phyloP scores from a whole-genome alignment of 2,113 vertebrate species.

The Podiceps cristatus region DNA sequence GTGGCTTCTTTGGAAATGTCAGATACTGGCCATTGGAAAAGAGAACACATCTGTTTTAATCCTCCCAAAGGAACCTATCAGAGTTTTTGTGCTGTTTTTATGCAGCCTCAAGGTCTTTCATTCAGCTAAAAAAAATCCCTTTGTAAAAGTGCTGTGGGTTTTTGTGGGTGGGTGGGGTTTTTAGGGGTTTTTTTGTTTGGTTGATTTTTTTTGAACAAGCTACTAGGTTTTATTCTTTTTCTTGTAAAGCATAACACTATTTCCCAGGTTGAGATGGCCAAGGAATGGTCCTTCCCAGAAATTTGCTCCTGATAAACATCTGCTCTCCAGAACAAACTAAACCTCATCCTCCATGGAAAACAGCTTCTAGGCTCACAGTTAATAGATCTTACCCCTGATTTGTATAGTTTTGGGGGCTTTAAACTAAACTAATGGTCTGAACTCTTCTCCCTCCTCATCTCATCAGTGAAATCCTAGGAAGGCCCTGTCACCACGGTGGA shows the following conservation, averaged over 20 bases:
- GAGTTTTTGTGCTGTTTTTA: background rate
- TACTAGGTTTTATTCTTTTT: background rate
- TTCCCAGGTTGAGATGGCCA: constrained; percentile 8
- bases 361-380: background rate
- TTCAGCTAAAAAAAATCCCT: background rate
- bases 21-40: background rate
- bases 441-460: background rate
- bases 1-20: background rate
- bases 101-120: background rate
- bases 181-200: background rate
- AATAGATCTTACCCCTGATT: background rate
- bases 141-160: background rate
- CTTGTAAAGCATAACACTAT: background rate
- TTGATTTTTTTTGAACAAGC: background rate
- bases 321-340: background rate
- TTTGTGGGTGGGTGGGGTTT: no score
- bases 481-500: background rate
- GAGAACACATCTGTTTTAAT: constrained; percentile 43
- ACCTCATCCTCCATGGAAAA: background rate
- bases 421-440: background rate
- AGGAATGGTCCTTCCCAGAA: background rate
- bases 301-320: background rate
- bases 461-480: background rate
- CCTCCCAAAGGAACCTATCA: background rate
- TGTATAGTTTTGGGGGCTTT: background rate